Evolutionary conservation across 2,888 invertebrate genomes (phyloP).

Genomic region (Harmothoe impar): DNA sequence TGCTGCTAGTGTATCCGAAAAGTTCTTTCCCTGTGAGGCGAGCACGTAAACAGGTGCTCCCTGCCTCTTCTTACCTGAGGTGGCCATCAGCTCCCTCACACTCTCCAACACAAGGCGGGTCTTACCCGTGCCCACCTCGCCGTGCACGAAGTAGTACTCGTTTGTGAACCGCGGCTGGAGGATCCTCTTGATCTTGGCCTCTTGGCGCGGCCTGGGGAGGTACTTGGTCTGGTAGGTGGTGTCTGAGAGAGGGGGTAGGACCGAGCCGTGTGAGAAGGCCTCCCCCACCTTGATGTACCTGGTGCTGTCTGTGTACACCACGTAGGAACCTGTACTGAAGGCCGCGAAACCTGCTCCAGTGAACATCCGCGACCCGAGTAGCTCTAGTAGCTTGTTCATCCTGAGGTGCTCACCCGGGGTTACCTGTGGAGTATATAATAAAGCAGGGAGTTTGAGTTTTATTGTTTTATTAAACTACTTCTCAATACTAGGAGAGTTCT

Average conservation of each 20-base stretch:
- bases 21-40: slow-evolving; percentile 69
- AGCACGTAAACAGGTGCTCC: slow-evolving; percentile 71
- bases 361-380: background rate
- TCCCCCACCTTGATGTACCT: slow-evolving; percentile 67
- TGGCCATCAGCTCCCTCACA: slow-evolving; percentile 56
- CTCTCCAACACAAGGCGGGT: slow-evolving; percentile 68
- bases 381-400: background rate
- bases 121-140: slow-evolving; percentile 71
- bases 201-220: slow-evolving; percentile 58
- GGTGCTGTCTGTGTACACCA: slow-evolving; percentile 68
- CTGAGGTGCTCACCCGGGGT: background rate
- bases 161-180: slow-evolving; percentile 67
- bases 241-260: slow-evolving; percentile 69
- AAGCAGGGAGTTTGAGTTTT: too few relatives aligned
- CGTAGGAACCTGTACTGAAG: slow-evolving; percentile 66
- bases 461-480: too few relatives aligned
- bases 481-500: too few relatives aligned
- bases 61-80: background rate
- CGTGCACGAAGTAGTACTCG: slow-evolving; percentile 70
- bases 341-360: slow-evolving; percentile 43
- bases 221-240: slow-evolving; percentile 66
- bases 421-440: too few relatives aligned
- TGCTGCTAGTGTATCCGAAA: slow-evolving; percentile 70
- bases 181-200: slow-evolving; percentile 12
- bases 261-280: slow-evolving; percentile 67